Percentiles rank a stretch among this genome's conserved stretches.
phyloP scores from a whole-genome alignment of 2,113 vertebrate genomes.

The Atractosteus spatula region DNA sequence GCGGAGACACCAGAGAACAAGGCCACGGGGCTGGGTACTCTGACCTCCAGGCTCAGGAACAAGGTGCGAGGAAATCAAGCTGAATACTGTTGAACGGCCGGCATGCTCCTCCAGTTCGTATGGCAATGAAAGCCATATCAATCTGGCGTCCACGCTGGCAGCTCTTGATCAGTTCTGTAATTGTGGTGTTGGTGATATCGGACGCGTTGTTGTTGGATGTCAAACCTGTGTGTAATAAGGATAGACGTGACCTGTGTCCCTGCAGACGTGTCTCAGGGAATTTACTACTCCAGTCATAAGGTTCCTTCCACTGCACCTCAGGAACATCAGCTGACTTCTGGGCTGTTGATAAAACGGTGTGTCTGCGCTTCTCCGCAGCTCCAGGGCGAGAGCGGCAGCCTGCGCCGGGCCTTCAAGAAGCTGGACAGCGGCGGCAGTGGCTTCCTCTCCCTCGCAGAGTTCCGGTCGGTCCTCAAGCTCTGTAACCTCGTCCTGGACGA shows the following conservation, averaged over 20 bases:
- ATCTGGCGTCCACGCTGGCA: not conserved
- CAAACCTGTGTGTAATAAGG: too few relatives aligned
- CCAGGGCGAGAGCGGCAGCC: conserved; percentile 30
- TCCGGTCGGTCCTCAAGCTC: conserved; percentile 37
- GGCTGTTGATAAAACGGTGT: too few relatives aligned
- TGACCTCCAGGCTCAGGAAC: conserved; percentile 26
- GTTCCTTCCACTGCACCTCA: too few relatives aligned
- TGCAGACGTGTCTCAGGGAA: too few relatives aligned
- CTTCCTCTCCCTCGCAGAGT: conserved; percentile 31
- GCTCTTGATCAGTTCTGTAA: not conserved
- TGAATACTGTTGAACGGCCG: not conserved
- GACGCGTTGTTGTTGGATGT: not conserved
- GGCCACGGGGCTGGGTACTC: not conserved
- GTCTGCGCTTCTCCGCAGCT: conserved; percentile 18
- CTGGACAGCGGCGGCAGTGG: conserved; percentile 27
- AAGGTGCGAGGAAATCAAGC: conserved; percentile 22
- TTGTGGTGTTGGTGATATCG: not conserved
- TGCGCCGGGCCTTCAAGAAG: conserved; percentile 40
- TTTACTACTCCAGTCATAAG: too few relatives aligned
- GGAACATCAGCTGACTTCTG: too few relatives aligned
- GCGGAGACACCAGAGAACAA: not conserved
- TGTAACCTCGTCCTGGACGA: conserved; percentile 36
- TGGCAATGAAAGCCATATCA: not conserved
- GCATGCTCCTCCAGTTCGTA: too few relatives aligned
- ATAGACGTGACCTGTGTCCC: too few relatives aligned